Conservation (phyloP, 2,797 vertebrate species). For the Tolypeutes matacus region DNA sequence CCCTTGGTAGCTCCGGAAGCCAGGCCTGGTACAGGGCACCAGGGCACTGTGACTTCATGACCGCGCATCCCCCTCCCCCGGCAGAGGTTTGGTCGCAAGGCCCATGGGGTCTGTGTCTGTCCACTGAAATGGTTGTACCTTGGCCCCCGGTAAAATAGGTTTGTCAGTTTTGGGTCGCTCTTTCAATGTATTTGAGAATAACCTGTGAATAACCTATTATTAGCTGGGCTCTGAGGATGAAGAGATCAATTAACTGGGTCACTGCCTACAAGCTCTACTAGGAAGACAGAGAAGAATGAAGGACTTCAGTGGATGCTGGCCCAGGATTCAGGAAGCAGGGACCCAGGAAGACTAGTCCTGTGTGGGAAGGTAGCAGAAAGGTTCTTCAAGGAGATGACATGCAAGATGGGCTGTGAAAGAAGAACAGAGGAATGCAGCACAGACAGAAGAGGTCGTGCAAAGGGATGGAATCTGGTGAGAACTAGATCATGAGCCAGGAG, state of each 20-base stretch:
- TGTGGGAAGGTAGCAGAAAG: not conserved
- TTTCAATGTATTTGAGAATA: not conserved
- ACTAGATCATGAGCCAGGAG: not conserved
- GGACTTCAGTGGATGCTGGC: not conserved
- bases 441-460: not conserved
- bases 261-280: not conserved
- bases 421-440: not conserved
- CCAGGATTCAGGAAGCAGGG: not conserved
- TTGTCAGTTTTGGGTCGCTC: not conserved
- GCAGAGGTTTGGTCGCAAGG: not conserved
- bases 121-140: not conserved
- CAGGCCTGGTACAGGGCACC: not conserved
- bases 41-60: too few relatives aligned
- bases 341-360: not conserved
- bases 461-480: not conserved
- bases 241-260: not conserved
- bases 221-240: not conserved
- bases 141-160: not conserved
- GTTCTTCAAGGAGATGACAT: not conserved
- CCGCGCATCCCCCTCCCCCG: too few relatives aligned
- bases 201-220: not conserved
- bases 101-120: not conserved
- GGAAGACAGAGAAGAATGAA: not conserved
- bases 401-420: not conserved
- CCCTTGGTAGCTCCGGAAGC: not conserved